Percentiles rank a stretch among this genome's conserved stretches.
These are phyloP conservation scores for Okamejei kenojei DNA, from an alignment of 2,797 vertebrate species.

Conservation along the genomic window DNA sequence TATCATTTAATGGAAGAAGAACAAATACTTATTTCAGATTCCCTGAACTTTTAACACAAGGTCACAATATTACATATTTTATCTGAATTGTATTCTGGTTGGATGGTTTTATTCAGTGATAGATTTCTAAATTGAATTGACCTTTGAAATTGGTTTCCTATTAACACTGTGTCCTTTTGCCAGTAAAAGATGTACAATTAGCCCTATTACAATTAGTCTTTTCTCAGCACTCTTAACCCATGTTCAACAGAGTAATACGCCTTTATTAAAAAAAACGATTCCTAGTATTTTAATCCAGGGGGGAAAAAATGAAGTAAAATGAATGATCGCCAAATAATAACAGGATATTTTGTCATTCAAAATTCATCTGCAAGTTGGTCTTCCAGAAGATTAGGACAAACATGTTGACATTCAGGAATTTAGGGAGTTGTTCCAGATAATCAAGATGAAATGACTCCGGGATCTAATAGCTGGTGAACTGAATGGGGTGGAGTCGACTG, in stretches of 20 bases:
- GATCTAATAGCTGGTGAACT: neutral
- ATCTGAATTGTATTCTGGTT: conserved; percentile 20
- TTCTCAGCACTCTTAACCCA: neutral
- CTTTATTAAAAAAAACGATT: neutral
- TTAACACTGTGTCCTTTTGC: conserved; percentile 6
- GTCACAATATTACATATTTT: neutral
- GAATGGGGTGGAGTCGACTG: neutral
- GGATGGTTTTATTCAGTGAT: neutral
- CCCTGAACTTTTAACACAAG: neutral
- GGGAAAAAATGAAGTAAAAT: neutral
- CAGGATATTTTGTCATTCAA: neutral
- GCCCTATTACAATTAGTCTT: neutral
- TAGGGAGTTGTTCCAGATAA: neutral
- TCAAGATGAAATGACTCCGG: neutral
- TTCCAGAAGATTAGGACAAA: neutral
- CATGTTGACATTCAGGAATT: neutral
- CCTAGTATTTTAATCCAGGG: neutral
- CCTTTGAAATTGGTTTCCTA: conserved; percentile 15
- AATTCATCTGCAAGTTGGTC: neutral
- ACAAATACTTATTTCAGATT: conserved; percentile 12
- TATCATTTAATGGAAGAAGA: neutral
- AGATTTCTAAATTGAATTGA: conserved; percentile 23
- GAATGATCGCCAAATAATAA: neutral
- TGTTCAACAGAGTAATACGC: neutral
- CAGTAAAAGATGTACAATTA: conserved; percentile 32